Conservation (phyloP, 2,797 vertebrate species). For the Sebastes elongatus region DNA sequence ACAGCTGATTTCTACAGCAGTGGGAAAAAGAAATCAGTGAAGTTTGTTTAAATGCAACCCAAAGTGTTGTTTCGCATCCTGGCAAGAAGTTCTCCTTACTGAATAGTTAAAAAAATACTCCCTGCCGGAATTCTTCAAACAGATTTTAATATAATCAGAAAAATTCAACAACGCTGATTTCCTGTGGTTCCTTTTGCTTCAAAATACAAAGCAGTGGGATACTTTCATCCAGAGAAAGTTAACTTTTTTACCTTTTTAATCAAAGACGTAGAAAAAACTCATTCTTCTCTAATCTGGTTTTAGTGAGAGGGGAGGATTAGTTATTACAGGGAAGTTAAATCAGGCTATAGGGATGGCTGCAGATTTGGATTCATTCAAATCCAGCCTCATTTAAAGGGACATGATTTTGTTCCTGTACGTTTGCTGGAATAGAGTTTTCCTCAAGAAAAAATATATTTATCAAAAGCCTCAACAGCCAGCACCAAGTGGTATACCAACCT, state of each 20-base stretch:
- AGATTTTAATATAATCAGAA: neutral
- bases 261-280: neutral
- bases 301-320: constrained; percentile 8
- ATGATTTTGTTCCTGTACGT: neutral
- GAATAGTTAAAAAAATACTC: neutral
- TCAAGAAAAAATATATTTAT: neutral
- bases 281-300: constrained; percentile 23
- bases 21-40: neutral
- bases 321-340: constrained; percentile 10
- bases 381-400: neutral
- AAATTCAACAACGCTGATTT: neutral
- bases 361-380: constrained; percentile 28
- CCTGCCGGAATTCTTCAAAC: neutral
- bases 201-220: neutral
- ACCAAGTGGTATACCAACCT: neutral
- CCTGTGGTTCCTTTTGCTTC: neutral
- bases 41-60: neutral
- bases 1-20: constrained; percentile 12
- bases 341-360: constrained; percentile 7
- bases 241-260: neutral
- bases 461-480: neutral
- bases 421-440: neutral
- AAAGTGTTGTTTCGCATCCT: neutral
- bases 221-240: constrained; percentile 2
- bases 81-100: neutral